Evolutionary conservation across 2,888 invertebrate species (phyloP), one percentile per base, ranked within the genome.

Genomic region (Chydorus sphaericus): DNA sequence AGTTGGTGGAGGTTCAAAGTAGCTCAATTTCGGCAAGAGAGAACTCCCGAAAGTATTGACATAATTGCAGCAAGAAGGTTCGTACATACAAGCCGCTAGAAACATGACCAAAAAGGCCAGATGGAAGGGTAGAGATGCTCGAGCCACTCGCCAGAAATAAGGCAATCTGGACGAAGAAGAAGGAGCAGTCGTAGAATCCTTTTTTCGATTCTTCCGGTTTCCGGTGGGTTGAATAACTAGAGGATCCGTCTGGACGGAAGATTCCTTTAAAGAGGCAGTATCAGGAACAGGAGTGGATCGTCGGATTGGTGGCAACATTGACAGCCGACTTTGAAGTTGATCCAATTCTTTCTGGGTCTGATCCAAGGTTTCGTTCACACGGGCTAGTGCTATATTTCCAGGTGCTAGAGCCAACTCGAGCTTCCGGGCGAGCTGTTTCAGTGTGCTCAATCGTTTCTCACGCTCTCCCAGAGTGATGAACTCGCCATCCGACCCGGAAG

Each of bases 1-100:
- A n/a, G n/a, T n/a, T n/a, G 86, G 87, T 11, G 86, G 85, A 60
- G 86, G 86, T 59, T 82, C 78, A n/a, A 85, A 79, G 68, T 87
- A 87, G 63, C 83, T 80, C 57, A 88, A 73, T 65, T 86, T 85
- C 5, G 87, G 86, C n/a, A 82, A 80, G 38, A 87, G 71, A 0
- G 83, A 82, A 64, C 84, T 75, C 54, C 81, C 81, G 60, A 85
- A 77, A 56, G 82, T 83, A 72, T 86, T 84, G 64, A 85, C 75
- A 56, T 81, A 78, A 67, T 85, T 85, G 70, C 85, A 86, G 70
- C 85, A 86, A 51, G 82, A 77, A 6, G 83, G 78, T 63, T 85
- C 84, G 20, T 84, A 75, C 37, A 85, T 74, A 70, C 82, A 85
- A 14, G 83, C 83, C 55, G 83, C 76, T 60, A 83, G 79, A 52